phyloP scores from a whole-genome alignment of 30 jellyfish, hydroid and myxozoan species.

The Aurelia aurita complex sp. Pacific region DNA sequence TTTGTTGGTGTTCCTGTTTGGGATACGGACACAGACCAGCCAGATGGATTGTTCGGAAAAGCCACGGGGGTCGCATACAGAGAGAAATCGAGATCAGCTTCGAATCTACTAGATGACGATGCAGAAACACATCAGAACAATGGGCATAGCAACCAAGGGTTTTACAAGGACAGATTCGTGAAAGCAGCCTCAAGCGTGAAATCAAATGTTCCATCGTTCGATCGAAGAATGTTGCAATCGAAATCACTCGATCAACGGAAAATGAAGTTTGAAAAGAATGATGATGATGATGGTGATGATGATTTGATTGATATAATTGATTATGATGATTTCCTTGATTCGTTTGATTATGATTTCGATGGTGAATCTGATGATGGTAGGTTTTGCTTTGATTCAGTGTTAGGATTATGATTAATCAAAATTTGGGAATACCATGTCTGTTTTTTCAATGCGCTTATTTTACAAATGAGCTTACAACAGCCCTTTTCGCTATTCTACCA shows the following conservation, averaged over 20 bases:
- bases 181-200: conserved; percentile 5
- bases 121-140: not conserved
- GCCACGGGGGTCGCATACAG: no score
- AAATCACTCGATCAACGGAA: conserved; percentile 27
- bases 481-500: no score
- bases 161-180: conserved; percentile 23
- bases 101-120: no score
- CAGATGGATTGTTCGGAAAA: no score
- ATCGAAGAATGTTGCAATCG: conserved; percentile 13
- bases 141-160: not conserved
- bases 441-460: no score
- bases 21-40: not conserved
- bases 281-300: not conserved
- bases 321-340: conserved; percentile 2
- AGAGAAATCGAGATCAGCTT: no score
- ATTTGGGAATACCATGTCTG: no score
- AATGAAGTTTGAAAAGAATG: conserved; percentile 24
- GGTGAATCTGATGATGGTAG: not conserved
- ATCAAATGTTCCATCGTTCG: conserved; percentile 15
- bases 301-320: conserved; percentile 3
- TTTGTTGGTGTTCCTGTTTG: not conserved
- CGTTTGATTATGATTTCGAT: not conserved
- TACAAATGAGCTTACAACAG: not conserved
- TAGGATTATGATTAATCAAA: no score
- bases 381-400: not conserved